Percentiles rank a stretch among this genome's conserved stretches.
Evolutionary conservation across 2,888 invertebrate genomes (phyloP).

Genomic region (Dryobota labecula): DNA sequence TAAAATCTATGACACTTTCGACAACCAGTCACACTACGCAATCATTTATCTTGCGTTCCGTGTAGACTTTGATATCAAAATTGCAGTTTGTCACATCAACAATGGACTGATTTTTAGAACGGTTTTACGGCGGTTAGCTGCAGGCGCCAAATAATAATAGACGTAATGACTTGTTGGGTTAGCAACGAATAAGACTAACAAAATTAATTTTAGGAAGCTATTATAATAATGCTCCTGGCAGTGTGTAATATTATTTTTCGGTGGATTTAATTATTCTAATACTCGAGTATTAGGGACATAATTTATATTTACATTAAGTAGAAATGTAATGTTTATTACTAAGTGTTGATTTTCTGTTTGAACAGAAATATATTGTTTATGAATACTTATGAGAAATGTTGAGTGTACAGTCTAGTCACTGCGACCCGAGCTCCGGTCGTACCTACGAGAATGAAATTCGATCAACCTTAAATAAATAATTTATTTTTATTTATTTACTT

Average conservation of each 20-base stretch:
- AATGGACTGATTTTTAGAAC: conserved; percentile 71
- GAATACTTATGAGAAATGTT: conserved; percentile 86
- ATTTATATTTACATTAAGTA: conserved; percentile 89
- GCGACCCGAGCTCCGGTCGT: conserved; percentile 88
- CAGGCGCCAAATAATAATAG: conserved; percentile 72
- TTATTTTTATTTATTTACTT: conserved; percentile 85
- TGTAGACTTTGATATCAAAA: conserved; percentile 48
- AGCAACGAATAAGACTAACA: conserved; percentile 88
- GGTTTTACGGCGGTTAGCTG: conserved; percentile 75
- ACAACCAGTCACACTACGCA: conserved; percentile 56
- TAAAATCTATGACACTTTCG: conserved; percentile 17
- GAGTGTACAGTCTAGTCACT: conserved; percentile 90
- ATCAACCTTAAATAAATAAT: conserved; percentile 87
- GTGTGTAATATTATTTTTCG: conserved; percentile 88
- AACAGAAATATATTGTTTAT: conserved; percentile 88
- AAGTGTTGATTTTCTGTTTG: conserved; percentile 89
- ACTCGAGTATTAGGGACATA: conserved; percentile 90
- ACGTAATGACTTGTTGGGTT: conserved; percentile 78
- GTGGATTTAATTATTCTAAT: conserved; percentile 89
- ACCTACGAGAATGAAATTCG: conserved; percentile 82
- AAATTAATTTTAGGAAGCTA: conserved; percentile 84
- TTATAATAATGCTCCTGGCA: conserved; percentile 83
- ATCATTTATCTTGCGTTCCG: conserved; percentile 44
- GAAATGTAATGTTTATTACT: conserved; percentile 86
- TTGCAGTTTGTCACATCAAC: conserved; percentile 53